These are phyloP conservation scores for Stichopus chloronotus DNA, from an alignment of 35 echinoderm and acorn worm genomes.

Conservation along the genomic window DNA sequence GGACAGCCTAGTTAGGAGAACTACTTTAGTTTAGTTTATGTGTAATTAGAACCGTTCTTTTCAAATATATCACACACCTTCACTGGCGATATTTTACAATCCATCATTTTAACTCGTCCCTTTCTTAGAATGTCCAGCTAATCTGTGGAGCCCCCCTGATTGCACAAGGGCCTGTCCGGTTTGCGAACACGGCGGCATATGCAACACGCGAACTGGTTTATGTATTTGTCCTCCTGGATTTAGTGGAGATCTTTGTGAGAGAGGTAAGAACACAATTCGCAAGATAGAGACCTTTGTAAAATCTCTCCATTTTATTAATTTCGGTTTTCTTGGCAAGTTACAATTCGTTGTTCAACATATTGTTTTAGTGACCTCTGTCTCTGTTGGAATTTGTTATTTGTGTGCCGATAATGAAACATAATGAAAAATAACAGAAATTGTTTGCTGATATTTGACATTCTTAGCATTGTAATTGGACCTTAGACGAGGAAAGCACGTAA, in stretches of 20 bases:
- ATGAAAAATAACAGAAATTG: no score
- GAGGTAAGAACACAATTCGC: conserved; percentile 50
- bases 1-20: no score
- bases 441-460: no score
- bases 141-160: conserved; percentile 43
- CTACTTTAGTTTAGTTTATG: no score
- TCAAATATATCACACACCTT: no score
- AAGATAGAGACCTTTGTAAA: background rate
- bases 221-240: conserved; percentile 93
- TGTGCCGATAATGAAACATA: no score
- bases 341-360: background rate
- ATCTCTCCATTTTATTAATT: background rate
- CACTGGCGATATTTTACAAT: background rate
- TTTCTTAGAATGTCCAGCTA: conserved; percentile 50
- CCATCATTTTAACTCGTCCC: background rate
- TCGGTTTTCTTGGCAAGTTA: background rate
- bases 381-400: no score
- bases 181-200: conserved; percentile 71
- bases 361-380: no score
- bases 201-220: conserved; percentile 64
- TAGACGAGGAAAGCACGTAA: no score
- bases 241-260: conserved; percentile 75
- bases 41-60: no score
- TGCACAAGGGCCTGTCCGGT: conserved; percentile 59
- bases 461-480: no score